A percentile compares a stretch with the other conserved stretches of the same genome.
These are phyloP conservation scores for Rhincodon typus DNA, from an alignment of 2,797 vertebrate species.

Conservation along the genomic window DNA sequence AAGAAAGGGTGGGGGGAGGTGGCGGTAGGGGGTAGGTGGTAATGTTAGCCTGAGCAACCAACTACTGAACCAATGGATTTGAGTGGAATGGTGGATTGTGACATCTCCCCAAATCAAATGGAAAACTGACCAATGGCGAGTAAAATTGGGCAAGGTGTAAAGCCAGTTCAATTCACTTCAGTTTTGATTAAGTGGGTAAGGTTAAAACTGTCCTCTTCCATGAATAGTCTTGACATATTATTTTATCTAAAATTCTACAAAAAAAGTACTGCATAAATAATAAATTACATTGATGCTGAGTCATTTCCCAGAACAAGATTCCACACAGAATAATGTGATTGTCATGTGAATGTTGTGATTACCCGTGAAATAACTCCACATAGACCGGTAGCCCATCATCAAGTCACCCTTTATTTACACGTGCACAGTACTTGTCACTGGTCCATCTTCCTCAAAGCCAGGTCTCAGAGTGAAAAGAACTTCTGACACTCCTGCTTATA, in stretches of 20 bases:
- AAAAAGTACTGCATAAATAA: neutral
- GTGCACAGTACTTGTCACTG: no score
- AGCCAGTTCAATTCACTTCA: neutral
- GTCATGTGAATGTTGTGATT: no score
- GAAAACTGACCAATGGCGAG: no score
- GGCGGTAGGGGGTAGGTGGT: no score
- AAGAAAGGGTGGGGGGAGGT: neutral
- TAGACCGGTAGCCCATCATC: no score
- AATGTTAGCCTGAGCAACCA: neutral
- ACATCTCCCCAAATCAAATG: no score
- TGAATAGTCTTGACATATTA: neutral
- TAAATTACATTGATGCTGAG: neutral
- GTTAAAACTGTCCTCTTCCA: neutral
- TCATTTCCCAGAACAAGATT: neutral
- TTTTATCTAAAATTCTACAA: neutral
- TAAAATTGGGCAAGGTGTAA: neutral
- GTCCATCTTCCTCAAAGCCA: no score
- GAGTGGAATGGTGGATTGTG: neutral
- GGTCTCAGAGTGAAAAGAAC: no score
- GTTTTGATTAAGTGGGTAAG: neutral
- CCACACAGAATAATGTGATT: neutral
- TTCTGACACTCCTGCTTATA: no score
- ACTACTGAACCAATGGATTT: neutral
- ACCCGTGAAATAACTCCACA: no score
- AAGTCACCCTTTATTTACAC: no score